A percentile compares a stretch with the other conserved stretches of the same genome.
phyloP scores from a whole-genome alignment of 1,140 invertebrate species.

The Pentalonia nigronervosa region DNA sequence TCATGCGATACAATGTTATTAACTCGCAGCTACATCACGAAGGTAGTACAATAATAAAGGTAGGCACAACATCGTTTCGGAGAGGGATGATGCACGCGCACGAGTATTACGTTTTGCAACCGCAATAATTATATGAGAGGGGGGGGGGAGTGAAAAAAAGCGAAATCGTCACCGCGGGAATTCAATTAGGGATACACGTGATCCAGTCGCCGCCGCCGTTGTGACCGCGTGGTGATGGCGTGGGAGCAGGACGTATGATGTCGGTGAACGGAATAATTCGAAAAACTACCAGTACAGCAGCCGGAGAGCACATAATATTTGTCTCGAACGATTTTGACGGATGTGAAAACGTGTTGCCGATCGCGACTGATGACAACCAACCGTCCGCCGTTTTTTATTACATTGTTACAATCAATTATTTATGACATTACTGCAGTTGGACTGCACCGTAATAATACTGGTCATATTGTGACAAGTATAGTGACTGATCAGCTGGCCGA shows the following conservation, averaged over 20 bases:
- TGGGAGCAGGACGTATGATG: neutral
- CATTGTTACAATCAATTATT: neutral
- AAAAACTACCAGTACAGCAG: neutral
- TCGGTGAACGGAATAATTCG: neutral
- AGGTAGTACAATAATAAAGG: neutral
- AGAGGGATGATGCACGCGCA: neutral
- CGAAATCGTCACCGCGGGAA: neutral
- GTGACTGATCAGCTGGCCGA: neutral
- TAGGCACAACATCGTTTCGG: neutral
- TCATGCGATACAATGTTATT: constrained; percentile 12
- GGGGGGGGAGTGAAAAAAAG: neutral
- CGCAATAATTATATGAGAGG: too few relatives aligned
- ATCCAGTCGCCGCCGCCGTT: neutral
- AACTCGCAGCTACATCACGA: neutral
- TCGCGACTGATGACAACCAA: neutral
- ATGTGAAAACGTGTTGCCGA: neutral
- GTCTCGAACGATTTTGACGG: neutral
- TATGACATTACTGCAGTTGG: neutral
- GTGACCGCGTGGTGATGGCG: neutral
- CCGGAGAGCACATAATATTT: neutral
- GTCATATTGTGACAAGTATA: neutral
- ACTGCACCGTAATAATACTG: neutral
- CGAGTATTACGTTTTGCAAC: neutral
- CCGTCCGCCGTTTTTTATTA: neutral
- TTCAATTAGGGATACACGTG: constrained; percentile 14